Percentiles rank a stretch among this genome's conserved stretches.
Evolutionary conservation across 1,140 invertebrate genomes (phyloP).

Genomic region (Adoxophyes honmai): DNA sequence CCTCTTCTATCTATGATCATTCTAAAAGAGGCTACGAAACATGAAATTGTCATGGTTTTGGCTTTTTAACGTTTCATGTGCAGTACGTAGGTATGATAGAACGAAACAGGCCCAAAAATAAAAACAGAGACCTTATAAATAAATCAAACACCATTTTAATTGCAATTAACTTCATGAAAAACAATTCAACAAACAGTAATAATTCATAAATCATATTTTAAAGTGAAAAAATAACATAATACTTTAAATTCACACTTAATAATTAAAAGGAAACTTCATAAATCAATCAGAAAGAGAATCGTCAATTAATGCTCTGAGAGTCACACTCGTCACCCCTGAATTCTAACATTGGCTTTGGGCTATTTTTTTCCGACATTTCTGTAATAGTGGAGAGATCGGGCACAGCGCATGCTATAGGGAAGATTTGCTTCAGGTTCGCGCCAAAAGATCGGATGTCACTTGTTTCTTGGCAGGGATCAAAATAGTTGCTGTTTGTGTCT

Average conservation of each 20-base stretch:
- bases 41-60: too few relatives aligned
- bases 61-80: too few relatives aligned
- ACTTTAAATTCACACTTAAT: not conserved
- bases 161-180: too few relatives aligned
- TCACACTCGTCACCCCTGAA: not conserved
- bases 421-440: slow-evolving; percentile 28
- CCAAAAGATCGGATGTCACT: not conserved
- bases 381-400: slow-evolving; percentile 63
- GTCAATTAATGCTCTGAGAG: not conserved
- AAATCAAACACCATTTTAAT: too few relatives aligned
- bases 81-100: too few relatives aligned
- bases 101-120: too few relatives aligned
- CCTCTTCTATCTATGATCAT: too few relatives aligned
- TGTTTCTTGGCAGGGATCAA: slow-evolving; percentile 3
- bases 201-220: too few relatives aligned
- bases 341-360: slow-evolving; percentile 22
- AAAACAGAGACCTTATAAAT: too few relatives aligned
- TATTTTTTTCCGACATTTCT: slow-evolving; percentile 52
- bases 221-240: not conserved
- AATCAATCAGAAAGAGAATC: not conserved
- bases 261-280: not conserved
- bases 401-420: slow-evolving; percentile 54
- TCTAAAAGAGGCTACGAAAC: too few relatives aligned
- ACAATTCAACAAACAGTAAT: too few relatives aligned
- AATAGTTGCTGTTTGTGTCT: slow-evolving; percentile 41